Conservation (phyloP, 1,140 invertebrate genomes). For the Mercenaria mercenaria region DNA sequence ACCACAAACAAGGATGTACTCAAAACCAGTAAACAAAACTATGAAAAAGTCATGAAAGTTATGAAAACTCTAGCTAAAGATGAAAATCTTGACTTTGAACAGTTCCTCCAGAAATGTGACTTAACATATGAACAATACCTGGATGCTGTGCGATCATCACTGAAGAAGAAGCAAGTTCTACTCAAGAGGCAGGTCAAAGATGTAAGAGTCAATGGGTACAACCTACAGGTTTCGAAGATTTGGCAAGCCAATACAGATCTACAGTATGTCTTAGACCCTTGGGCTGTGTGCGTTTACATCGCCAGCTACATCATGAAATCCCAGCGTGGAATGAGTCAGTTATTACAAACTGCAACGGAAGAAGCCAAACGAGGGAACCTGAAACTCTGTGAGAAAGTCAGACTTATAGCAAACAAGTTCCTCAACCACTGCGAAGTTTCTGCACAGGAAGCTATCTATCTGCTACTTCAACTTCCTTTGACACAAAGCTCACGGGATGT, state of each 20-base stretch:
- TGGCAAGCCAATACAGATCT: conserved; percentile 70
- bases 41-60: conserved; percentile 25
- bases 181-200: conserved; percentile 61
- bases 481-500: conserved; percentile 50
- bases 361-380: conserved; percentile 60
- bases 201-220: conserved; percentile 62
- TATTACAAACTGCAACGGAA: conserved; percentile 22
- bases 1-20: neutral
- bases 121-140: conserved; percentile 62
- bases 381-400: conserved; percentile 43
- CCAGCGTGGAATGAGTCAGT: conserved; percentile 65
- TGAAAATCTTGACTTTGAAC: conserved; percentile 22
- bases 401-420: conserved; percentile 69
- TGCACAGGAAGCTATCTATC: conserved; percentile 69
- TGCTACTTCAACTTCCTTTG: conserved; percentile 38
- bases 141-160: conserved; percentile 53
- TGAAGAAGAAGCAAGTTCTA: conserved; percentile 64
- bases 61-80: conserved; percentile 6
- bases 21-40: neutral
- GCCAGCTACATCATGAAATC: conserved; percentile 67
- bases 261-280: conserved; percentile 65
- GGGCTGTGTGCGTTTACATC: conserved; percentile 66
- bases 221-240: conserved; percentile 36
- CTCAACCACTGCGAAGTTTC: conserved; percentile 68
- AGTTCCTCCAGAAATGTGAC: conserved; percentile 56